Evolutionary conservation across 2,888 invertebrate genomes (phyloP), one percentile per base, ranked within the genome.

Genomic region (Blomia tropicalis): DNA sequence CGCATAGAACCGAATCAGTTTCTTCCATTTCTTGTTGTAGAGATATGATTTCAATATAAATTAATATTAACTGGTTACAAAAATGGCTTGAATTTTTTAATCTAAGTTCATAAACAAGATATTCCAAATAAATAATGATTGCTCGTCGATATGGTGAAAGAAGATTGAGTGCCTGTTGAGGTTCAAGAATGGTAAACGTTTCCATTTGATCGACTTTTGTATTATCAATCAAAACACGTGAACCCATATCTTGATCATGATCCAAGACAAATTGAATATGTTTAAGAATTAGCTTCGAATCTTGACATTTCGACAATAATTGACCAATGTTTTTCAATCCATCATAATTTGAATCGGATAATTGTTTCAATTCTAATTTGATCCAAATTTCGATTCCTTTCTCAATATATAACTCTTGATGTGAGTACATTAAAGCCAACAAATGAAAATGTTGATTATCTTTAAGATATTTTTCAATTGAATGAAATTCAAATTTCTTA

Each of bases 31-130:
- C 68, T 30, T 69, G 68, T 5, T 68, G 67, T 69, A 70, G 70
- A 67, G 70, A 69, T 23, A 77, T 74, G 58, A 71, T 66, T 58
- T 77, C 76, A 66, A 77, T 69, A 68, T 77, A 77, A 58, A 77
- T 68, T 14, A 3, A 19, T 30, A 29, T 56, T 19, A 56, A 23
- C 47, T 47, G 23, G 43, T 44, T 29, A 58, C 41, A 63, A 4
- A 41, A 61, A 17, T 17, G 22, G 47, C 27, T 30, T 36, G 23
- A 11, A 47, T 47, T 47, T 2, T 75, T 70, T 51, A 73, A 66
- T 65, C 74, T 72, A 65, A 71, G 70, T 43, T 71, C 71, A 66
- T 73, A 72, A 25, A 77, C 73, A 7, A 77, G 68, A 70, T 74
- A 71, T 67, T 77, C 75, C 36, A 77, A 69, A 66, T 74, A 76